A percentile compares a stretch with the other conserved stretches of the same genome.
These are phyloP conservation scores for Sarcophaga carnaria DNA, from an alignment of 2,888 invertebrate genomes.

Conservation along the genomic window DNA sequence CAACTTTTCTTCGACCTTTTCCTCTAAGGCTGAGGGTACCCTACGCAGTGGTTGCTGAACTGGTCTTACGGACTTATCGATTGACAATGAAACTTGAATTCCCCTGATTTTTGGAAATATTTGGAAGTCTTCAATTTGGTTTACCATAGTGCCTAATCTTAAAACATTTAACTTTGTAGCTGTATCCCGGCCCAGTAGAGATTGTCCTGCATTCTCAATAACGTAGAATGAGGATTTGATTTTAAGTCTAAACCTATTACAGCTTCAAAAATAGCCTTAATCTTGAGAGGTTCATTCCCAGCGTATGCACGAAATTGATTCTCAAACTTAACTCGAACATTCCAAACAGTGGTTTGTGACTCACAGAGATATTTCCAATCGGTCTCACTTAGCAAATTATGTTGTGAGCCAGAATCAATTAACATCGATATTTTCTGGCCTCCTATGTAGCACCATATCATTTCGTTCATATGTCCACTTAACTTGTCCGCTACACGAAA, in stretches of 20 bases:
- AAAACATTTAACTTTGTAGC: slow-evolving; percentile 47
- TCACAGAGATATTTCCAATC: slow-evolving; percentile 22
- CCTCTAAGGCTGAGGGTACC: slow-evolving; percentile 74
- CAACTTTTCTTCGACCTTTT: slow-evolving; percentile 58
- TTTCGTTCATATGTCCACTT: slow-evolving; percentile 45
- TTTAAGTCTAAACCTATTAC: slow-evolving; percentile 45
- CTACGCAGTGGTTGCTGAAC: slow-evolving; percentile 40
- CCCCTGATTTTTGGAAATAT: slow-evolving; percentile 72
- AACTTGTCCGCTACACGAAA: slow-evolving; percentile 47
- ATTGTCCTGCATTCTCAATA: slow-evolving; percentile 50
- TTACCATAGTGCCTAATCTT: slow-evolving; percentile 45
- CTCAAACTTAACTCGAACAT: slow-evolving; percentile 44
- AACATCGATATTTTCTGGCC: slow-evolving; percentile 36
- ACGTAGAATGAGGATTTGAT: slow-evolving; percentile 54
- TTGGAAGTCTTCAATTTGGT: background rate
- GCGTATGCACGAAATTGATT: slow-evolving; percentile 24
- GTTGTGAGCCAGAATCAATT: slow-evolving; percentile 33
- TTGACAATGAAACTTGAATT: slow-evolving; percentile 47
- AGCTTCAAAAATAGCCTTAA: slow-evolving; percentile 44
- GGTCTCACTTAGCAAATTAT: slow-evolving; percentile 33
- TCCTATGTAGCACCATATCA: slow-evolving; percentile 43
- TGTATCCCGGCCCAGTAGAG: slow-evolving; percentile 52
- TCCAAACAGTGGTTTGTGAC: slow-evolving; percentile 53
- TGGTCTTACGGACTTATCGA: slow-evolving; percentile 9
- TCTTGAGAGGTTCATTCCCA: too few relatives aligned